phyloP scores from a whole-genome alignment of 2,888 invertebrate species.

The Ophioninae sp. region DNA sequence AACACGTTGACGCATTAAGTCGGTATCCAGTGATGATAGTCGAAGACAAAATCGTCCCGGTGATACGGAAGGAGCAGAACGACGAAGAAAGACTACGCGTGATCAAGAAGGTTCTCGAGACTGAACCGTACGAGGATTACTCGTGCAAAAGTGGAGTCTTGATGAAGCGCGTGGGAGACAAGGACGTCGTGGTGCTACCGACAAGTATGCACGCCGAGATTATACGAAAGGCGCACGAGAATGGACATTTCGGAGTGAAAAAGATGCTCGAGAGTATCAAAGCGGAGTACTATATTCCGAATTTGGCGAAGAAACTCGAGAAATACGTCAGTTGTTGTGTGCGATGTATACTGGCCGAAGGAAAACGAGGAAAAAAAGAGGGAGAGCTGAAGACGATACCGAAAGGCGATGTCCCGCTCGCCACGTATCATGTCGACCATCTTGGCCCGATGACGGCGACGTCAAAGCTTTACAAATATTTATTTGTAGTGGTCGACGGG shows the following conservation, averaged over 20 bases:
- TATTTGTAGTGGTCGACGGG: constrained; percentile 72
- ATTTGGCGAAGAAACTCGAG: constrained; percentile 58
- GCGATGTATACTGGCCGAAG: constrained; percentile 68
- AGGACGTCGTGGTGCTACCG: constrained; percentile 50
- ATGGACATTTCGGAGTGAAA: constrained; percentile 55
- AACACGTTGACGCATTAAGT: constrained; percentile 67
- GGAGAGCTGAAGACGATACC: constrained; percentile 69
- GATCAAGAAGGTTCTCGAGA: constrained; percentile 25
- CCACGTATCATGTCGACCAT: constrained; percentile 74
- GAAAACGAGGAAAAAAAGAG: constrained; percentile 71
- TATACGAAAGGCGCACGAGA: constrained; percentile 55
- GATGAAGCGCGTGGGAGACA: constrained; percentile 45
- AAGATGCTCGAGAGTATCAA: constrained; percentile 54
- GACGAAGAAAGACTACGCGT: constrained; percentile 38
- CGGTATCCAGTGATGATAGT: constrained; percentile 59
- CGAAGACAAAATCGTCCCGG: constrained; percentile 28
- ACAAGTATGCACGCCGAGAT: constrained; percentile 46
- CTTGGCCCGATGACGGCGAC: constrained; percentile 72
- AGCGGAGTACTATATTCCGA: constrained; percentile 58
- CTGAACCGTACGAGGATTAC: constrained; percentile 31
- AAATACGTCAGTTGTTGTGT: constrained; percentile 64
- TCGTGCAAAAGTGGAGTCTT: constrained; percentile 46
- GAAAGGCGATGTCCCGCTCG: constrained; percentile 70
- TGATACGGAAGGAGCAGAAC: constrained; percentile 36
- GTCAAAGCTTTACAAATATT: constrained; percentile 70